phyloP scores from a whole-genome alignment of 2,113 vertebrate genomes.

The Centropus bengalensis region DNA sequence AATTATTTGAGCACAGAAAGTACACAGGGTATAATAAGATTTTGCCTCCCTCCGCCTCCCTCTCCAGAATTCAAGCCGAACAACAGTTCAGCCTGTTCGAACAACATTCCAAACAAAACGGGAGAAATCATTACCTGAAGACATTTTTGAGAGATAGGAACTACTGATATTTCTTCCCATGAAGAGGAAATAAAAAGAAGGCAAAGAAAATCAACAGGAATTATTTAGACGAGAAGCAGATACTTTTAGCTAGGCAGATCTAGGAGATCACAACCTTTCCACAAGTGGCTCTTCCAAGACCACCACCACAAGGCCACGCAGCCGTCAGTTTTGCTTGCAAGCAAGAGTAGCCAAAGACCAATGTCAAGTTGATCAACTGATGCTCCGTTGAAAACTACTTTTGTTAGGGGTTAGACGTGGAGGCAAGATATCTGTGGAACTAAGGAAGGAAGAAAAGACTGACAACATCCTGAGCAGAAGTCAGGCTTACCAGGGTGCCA shows the following conservation, averaged over 20 bases:
- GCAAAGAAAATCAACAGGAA: neutral
- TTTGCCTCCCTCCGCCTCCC: neutral
- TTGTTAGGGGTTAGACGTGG: neutral
- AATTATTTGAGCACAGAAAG: neutral
- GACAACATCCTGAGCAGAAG: neutral
- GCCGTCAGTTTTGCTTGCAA: neutral
- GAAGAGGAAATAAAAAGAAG: neutral
- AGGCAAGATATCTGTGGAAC: neutral
- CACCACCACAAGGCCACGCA: neutral
- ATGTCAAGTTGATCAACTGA: neutral
- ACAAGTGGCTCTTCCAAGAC: neutral
- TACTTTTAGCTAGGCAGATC: neutral
- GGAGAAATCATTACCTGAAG: neutral
- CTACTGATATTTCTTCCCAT: neutral
- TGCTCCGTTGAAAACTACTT: neutral
- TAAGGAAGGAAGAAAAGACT: neutral
- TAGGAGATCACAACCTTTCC: neutral
- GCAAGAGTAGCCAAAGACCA: neutral
- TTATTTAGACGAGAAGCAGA: neutral
- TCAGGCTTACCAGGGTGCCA: neutral
- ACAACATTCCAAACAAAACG: neutral
- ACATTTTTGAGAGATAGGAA: neutral
- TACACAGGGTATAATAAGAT: neutral
- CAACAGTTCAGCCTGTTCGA: neutral
- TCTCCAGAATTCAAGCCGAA: neutral